Percentiles rank a stretch among this genome's conserved stretches.
Conservation (phyloP, 2,888 invertebrate species). For the Terebella lapidaria region DNA sequence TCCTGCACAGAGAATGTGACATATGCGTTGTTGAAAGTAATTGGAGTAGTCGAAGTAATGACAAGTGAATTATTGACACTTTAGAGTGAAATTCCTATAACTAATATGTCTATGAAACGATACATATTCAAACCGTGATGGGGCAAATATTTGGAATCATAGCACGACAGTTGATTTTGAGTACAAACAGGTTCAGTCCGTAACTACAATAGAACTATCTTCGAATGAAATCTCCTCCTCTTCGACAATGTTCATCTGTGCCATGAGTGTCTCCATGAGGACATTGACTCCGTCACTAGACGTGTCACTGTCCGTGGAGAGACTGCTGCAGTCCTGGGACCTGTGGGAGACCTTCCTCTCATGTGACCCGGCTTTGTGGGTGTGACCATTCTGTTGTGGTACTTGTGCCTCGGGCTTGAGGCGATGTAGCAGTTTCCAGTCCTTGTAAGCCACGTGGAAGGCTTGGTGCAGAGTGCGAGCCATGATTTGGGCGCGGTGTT, state of each 20-base stretch:
- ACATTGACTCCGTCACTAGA: neutral
- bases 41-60: too few relatives aligned
- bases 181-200: too few relatives aligned
- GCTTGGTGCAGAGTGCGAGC: constrained; percentile 30
- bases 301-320: neutral
- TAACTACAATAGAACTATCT: neutral
- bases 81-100: too few relatives aligned
- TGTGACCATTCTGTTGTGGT: neutral
- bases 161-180: too few relatives aligned
- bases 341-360: neutral
- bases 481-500: constrained; percentile 37
- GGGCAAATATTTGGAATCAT: too few relatives aligned
- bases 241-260: constrained; percentile 6
- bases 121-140: too few relatives aligned
- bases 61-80: too few relatives aligned
- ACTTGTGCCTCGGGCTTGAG: neutral
- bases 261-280: neutral
- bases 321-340: neutral
- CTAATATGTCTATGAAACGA: too few relatives aligned
- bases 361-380: neutral
- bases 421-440: constrained; percentile 33
- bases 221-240: neutral
- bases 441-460: constrained; percentile 43
- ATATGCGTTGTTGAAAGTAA: too few relatives aligned
- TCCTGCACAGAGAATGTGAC: too few relatives aligned